These are phyloP conservation scores for Paratrypauchen microcephalus DNA, from an alignment of 2,797 vertebrate genomes.

Conservation along the genomic window DNA sequence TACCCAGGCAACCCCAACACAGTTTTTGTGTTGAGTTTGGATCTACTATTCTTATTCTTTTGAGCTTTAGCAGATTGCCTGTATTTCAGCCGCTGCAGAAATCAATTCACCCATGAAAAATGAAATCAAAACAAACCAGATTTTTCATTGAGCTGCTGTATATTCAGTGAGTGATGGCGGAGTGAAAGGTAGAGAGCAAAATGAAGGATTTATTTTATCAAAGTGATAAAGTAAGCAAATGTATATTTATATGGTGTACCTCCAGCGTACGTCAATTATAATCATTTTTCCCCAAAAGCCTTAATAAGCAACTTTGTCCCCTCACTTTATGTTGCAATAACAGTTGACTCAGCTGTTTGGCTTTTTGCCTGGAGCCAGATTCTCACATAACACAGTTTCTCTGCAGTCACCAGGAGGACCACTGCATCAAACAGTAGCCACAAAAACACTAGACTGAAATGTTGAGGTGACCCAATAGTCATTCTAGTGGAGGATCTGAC, in stretches of 20 bases:
- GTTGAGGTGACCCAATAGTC: slow-evolving; percentile 16
- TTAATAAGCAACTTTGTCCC: slow-evolving; percentile 65
- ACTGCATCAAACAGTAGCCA: slow-evolving; percentile 24
- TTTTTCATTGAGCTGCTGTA: slow-evolving; percentile 39
- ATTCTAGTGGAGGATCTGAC: slow-evolving; percentile 28
- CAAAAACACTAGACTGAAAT: slow-evolving; percentile 28
- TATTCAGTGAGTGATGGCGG: slow-evolving; percentile 17
- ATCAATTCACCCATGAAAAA: slow-evolving; percentile 57
- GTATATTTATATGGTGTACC: slow-evolving; percentile 21
- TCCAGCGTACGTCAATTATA: slow-evolving; percentile 47
- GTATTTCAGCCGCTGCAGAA: slow-evolving; percentile 50
- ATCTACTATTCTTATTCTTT: slow-evolving; percentile 51
- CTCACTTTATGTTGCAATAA: slow-evolving; percentile 55
- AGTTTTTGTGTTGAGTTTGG: slow-evolving; percentile 57
- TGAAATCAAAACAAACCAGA: slow-evolving; percentile 56
- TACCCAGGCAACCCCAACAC: slow-evolving; percentile 35
- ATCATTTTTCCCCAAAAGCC: slow-evolving; percentile 48
- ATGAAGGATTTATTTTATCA: slow-evolving; percentile 6
- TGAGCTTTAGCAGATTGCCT: slow-evolving; percentile 42
- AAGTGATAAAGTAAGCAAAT: slow-evolving; percentile 26
- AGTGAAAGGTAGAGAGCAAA: slow-evolving; percentile 12
- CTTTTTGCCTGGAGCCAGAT: slow-evolving; percentile 55
- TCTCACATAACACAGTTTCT: slow-evolving; percentile 49
- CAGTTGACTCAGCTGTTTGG: slow-evolving; percentile 66
- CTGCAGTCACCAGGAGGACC: slow-evolving; percentile 35